Conservation (phyloP, 2,888 invertebrate species). For the Salticus scenicus region DNA sequence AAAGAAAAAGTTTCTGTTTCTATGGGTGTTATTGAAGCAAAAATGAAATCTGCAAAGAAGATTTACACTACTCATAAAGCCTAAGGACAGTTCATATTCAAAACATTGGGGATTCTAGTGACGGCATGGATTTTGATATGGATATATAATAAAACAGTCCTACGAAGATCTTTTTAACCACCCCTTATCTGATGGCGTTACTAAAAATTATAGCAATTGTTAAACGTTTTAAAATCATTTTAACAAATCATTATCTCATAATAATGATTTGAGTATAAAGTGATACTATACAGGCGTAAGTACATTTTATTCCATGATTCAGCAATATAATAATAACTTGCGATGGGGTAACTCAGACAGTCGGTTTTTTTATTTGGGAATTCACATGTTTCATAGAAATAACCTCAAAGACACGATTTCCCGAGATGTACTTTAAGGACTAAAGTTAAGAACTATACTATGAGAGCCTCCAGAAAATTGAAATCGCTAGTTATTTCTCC, state of each 20-base stretch:
- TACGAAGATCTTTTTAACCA: conserved; percentile 26
- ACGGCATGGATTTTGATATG: conserved; percentile 71
- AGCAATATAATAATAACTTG: conserved; percentile 46
- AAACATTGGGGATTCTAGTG: conserved; percentile 76
- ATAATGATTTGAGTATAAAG: conserved; percentile 39
- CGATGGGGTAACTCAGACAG: conserved; percentile 24
- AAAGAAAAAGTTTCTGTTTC: conserved; percentile 64
- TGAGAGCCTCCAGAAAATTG: conserved; percentile 27
- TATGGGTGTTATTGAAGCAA: conserved; percentile 63
- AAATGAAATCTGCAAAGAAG: conserved; percentile 73
- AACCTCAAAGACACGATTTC: conserved; percentile 29
- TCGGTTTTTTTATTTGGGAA: conserved; percentile 38
- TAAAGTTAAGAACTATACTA: conserved; percentile 34
- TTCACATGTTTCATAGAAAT: conserved; percentile 27
- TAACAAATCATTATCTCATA: conserved; percentile 31
- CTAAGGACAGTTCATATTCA: conserved; percentile 75
- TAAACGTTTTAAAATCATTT: conserved; percentile 59
- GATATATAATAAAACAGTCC: conserved; percentile 59
- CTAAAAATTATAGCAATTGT: conserved; percentile 36
- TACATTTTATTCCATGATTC: conserved; percentile 31
- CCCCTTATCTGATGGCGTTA: conserved; percentile 25
- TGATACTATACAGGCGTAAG: conserved; percentile 57
- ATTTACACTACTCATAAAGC: conserved; percentile 74
- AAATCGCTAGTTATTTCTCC: conserved; percentile 26
- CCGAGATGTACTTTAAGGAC: conserved; percentile 30